Evolutionary conservation across 2,797 vertebrate genomes (phyloP), one percentile per base, ranked within the genome.

Genomic region (Spondyliosoma cantharus): DNA sequence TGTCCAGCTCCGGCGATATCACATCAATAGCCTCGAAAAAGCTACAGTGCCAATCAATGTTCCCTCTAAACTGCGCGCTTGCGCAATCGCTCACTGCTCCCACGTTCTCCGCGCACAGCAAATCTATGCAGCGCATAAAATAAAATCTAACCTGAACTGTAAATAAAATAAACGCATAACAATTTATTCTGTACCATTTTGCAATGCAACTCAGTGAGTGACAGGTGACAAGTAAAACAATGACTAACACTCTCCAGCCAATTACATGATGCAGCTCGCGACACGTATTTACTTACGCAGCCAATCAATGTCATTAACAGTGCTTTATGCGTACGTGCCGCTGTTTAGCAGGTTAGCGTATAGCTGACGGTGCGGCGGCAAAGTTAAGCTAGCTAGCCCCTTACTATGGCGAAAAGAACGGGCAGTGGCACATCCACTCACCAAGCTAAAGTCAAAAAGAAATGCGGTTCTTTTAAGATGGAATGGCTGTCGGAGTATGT

Each of bases 401-500:
- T 24, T 53, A 49, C 7, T 7, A 52, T 52, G 50, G 50, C 0
- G 50, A 13, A 22, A 22, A 2, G 13, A 54, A 54, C 22, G 5
- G 53, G 53, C 13, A 14, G 13, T 7, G 53, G 4, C 46, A 59
- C 60, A 77, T 65, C 66, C 52, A 74, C 83, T 66, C 25, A 66
- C 49, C 69, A 82, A 66, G 76, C 61, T 61, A 74, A 71, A 78
- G 48, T 46, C 53, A 71, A 82, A 78, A 80, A 82, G 58, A 81
- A 79, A 82, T 59, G 64, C 1, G 0, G 24, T 71, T 84, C 64
- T 67, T 84, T 83, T 79, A 83, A 62, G 71, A 78, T 83, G 77
- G 48, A 50, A n/a, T 78, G 66, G 71, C 77, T 80, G 62, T 75
- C 16, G 14, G 56, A 81, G 59, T 70, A 45, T 76, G 71, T 73